These are phyloP conservation scores for Prochilodus magdalenae DNA, from an alignment of 2,113 vertebrate species.

Conservation along the genomic window DNA sequence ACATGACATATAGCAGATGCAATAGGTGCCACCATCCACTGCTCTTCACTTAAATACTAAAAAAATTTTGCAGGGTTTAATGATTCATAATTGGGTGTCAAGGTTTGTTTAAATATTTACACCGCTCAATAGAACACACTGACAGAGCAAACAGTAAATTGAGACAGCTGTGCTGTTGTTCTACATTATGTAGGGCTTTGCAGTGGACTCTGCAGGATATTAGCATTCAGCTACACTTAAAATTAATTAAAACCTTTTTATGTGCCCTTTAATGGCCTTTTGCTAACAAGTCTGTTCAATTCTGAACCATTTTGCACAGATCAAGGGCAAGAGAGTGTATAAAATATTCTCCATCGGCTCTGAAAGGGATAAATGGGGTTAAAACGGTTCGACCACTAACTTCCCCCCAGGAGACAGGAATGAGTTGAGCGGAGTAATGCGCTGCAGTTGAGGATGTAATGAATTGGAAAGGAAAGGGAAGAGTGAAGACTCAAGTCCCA, in stretches of 20 bases:
- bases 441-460: conserved; percentile 70
- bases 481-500: conserved; percentile 42
- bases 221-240: neutral
- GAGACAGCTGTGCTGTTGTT: too few relatives aligned
- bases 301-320: neutral
- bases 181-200: neutral
- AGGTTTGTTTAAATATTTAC: too few relatives aligned
- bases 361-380: conserved; percentile 76
- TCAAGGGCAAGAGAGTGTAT: neutral
- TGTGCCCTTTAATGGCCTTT: neutral
- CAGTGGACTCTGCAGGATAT: neutral
- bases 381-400: conserved; percentile 76
- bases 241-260: neutral
- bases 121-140: too few relatives aligned
- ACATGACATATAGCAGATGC: too few relatives aligned
- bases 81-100: neutral
- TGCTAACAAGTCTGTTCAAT: neutral
- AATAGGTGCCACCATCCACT: neutral
- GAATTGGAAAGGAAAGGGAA: conserved; percentile 75
- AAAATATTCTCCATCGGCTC: conserved; percentile 47
- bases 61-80: neutral
- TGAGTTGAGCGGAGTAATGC: conserved; percentile 61
- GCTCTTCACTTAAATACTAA: neutral
- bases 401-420: conserved; percentile 72
- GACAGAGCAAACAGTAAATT: too few relatives aligned